A percentile compares a stretch with the other conserved stretches of the same genome.
phyloP scores from a whole-genome alignment of 2,113 vertebrate species.

The Hippocampus mohnikei region DNA sequence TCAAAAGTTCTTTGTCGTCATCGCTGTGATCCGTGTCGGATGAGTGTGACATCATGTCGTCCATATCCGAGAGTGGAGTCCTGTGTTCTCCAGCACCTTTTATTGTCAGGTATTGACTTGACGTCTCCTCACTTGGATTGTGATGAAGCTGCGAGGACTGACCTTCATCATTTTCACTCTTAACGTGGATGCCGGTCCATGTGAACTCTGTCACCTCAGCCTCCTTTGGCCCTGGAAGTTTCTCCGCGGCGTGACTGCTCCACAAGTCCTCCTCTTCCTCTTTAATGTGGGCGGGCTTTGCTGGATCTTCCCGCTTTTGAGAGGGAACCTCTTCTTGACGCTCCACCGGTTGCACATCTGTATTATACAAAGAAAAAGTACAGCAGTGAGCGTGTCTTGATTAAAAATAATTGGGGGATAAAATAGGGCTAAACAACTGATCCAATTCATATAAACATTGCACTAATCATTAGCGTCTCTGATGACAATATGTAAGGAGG shows the following conservation, averaged over 20 bases:
- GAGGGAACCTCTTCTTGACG: background rate
- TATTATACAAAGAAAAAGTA: background rate
- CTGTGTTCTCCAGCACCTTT: background rate
- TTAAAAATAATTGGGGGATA: background rate
- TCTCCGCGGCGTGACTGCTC: background rate
- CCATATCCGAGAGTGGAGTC: background rate
- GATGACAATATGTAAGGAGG: too few species aligned
- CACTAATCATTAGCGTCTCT: background rate
- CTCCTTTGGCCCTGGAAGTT: background rate
- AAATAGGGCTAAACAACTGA: background rate
- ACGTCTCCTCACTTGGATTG: background rate
- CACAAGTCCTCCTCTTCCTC: background rate
- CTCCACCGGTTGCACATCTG: background rate
- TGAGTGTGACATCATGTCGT: conserved; percentile 1
- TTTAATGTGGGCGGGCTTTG: background rate
- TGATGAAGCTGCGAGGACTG: background rate
- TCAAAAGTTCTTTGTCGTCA: background rate
- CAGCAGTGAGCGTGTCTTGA: background rate
- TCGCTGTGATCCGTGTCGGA: background rate
- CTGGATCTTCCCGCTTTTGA: background rate
- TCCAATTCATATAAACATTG: background rate
- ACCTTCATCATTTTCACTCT: background rate
- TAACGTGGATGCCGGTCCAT: background rate
- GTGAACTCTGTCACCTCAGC: background rate
- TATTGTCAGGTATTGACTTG: background rate